phyloP scores from a whole-genome alignment of 2,113 vertebrate genomes.

The Sylvilagus bachmani region DNA sequence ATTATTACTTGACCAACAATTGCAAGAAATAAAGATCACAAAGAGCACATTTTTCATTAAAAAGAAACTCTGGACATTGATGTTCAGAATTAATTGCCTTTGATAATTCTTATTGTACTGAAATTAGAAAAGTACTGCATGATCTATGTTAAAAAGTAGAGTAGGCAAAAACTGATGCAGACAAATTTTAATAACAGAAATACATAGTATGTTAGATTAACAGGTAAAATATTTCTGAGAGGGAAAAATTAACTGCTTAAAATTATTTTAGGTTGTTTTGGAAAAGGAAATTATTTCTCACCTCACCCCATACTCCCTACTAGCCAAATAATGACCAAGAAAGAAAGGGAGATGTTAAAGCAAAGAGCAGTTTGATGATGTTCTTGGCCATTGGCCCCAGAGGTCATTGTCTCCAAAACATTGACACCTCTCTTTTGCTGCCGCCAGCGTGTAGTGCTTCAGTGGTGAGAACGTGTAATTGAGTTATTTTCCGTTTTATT shows the following conservation, averaged over 20 bases:
- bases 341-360: conserved; percentile 55
- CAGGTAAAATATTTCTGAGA: conserved; percentile 54
- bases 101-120: conserved; percentile 79
- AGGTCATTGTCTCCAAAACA: conserved; percentile 76
- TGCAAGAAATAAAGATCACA: conserved; percentile 75
- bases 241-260: conserved; percentile 62
- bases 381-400: conserved; percentile 70
- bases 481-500: conserved; percentile 80
- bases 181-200: conserved; percentile 76
- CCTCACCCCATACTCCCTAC: conserved; percentile 13
- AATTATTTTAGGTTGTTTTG: not conserved
- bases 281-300: not conserved
- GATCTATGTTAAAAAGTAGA: conserved; percentile 82
- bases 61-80: conserved; percentile 80
- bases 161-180: conserved; percentile 83
- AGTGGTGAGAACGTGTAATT: conserved; percentile 81
- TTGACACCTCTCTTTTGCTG: conserved; percentile 68
- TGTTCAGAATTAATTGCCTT: conserved; percentile 79
- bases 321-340: conserved; percentile 66
- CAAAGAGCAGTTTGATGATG: conserved; percentile 76
- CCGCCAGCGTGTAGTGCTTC: conserved; percentile 82
- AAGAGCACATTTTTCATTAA: conserved; percentile 82
- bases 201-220: conserved; percentile 77
- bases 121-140: conserved; percentile 85
- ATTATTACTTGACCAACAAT: conserved; percentile 82